Evolutionary conservation across 1,140 invertebrate genomes (phyloP).

Genomic region (Magallana gigas): DNA sequence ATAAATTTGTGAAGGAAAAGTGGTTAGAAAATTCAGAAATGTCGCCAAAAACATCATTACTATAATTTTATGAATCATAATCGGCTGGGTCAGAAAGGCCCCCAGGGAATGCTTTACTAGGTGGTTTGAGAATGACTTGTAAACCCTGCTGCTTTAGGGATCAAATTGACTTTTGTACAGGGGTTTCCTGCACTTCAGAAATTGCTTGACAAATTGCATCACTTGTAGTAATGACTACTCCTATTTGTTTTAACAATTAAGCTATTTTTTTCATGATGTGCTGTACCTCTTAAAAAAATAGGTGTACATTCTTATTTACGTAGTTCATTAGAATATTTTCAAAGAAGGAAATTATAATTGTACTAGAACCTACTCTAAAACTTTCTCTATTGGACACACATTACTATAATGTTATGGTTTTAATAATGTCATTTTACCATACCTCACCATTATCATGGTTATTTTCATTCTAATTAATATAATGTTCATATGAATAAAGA

Average conservation of each 20-base stretch:
- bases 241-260: neutral
- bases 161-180: neutral
- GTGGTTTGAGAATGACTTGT: neutral
- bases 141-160: neutral
- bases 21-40: neutral
- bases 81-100: conserved; percentile 1
- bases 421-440: too few species aligned
- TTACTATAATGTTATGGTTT: too few species aligned
- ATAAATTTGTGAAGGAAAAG: neutral
- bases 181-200: neutral
- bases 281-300: neutral
- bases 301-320: neutral
- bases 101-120: neutral
- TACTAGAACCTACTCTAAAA: too few species aligned
- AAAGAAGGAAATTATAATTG: neutral
- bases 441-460: too few species aligned
- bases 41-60: neutral
- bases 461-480: too few species aligned
- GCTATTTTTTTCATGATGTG: neutral
- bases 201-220: conserved; percentile 1
- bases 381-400: too few species aligned
- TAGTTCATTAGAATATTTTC: neutral
- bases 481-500: too few species aligned
- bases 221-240: conserved; percentile 1
- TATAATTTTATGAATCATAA: conserved; percentile 20